Conservation (phyloP, 2,888 invertebrate species). For the Eupeodes latifasciatus region DNA sequence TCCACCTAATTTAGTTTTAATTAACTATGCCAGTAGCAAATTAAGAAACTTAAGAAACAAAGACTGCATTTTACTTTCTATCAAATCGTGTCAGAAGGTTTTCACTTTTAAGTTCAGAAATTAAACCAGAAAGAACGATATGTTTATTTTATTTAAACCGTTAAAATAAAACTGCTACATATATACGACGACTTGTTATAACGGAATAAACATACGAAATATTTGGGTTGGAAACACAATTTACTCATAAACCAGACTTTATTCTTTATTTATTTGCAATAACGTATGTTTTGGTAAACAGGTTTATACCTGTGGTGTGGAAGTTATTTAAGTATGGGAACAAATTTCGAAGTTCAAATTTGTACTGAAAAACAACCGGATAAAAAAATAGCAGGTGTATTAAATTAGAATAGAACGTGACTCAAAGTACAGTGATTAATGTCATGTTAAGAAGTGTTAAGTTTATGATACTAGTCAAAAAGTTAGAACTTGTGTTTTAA, state of each 20-base stretch:
- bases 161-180: slow-evolving; percentile 32
- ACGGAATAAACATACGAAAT: slow-evolving; percentile 19
- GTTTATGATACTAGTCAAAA: too few species aligned
- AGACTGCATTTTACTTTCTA: slow-evolving; percentile 58
- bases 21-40: slow-evolving; percentile 26
- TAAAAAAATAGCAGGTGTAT: too few species aligned
- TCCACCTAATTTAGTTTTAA: slow-evolving; percentile 44
- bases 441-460: too few species aligned
- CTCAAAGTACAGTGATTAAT: too few species aligned
- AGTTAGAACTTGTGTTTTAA: too few species aligned
- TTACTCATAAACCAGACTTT: background rate
- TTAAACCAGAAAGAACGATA: background rate
- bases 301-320: background rate
- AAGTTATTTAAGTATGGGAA: background rate
- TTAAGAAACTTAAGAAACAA: slow-evolving; percentile 26
- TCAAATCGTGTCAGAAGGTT: slow-evolving; percentile 44
- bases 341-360: background rate
- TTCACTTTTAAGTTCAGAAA: slow-evolving; percentile 55
- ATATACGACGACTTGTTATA: slow-evolving; percentile 11
- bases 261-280: background rate
- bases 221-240: slow-evolving; percentile 54
- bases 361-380: too few species aligned
- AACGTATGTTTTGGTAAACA: background rate
- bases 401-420: too few species aligned
- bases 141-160: background rate